A percentile compares a stretch with the other conserved stretches of the same genome.
phyloP scores from a whole-genome alignment of 2,888 invertebrate species.

The Aethes cnicana region DNA sequence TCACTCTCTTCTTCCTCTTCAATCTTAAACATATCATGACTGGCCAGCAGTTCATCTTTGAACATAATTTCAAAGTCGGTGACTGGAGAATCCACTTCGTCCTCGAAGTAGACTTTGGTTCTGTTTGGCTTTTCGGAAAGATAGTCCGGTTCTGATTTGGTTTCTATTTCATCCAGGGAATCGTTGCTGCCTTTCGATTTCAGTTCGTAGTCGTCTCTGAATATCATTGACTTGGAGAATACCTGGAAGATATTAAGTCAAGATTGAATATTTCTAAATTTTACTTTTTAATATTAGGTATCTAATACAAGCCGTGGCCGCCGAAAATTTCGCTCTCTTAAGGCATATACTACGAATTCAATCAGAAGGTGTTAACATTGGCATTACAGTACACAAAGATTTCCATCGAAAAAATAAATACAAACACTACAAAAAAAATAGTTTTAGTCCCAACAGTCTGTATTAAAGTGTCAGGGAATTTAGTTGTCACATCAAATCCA shows the following conservation, averaged over 20 bases:
- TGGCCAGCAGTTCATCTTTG: conserved; percentile 71
- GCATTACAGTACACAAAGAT: too few relatives aligned
- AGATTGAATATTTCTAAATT: too few relatives aligned
- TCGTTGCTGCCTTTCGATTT: conserved; percentile 59
- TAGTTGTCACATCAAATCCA: background rate
- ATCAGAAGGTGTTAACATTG: too few relatives aligned
- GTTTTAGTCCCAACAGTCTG: too few relatives aligned
- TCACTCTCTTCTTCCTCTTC: conserved; percentile 75
- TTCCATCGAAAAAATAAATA: too few relatives aligned
- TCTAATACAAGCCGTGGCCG: too few relatives aligned
- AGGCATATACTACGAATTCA: too few relatives aligned
- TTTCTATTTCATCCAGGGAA: conserved; percentile 68
- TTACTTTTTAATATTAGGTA: too few relatives aligned
- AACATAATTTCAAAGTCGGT: conserved; percentile 81
- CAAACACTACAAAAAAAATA: too few relatives aligned
- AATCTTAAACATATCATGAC: conserved; percentile 74
- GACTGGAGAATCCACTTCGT: conserved; percentile 74
- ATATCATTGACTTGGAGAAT: conserved; percentile 77
- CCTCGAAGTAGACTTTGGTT: conserved; percentile 77
- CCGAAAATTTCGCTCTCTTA: too few relatives aligned
- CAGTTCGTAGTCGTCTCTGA: conserved; percentile 71
- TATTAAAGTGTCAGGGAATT: too few relatives aligned
- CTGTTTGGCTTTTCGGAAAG: conserved; percentile 67
- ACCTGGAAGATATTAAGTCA: conserved; percentile 57
- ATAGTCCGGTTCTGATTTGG: conserved; percentile 73